Conservation (phyloP, 1,140 invertebrate species). For the Drosophila persimilis region DNA sequence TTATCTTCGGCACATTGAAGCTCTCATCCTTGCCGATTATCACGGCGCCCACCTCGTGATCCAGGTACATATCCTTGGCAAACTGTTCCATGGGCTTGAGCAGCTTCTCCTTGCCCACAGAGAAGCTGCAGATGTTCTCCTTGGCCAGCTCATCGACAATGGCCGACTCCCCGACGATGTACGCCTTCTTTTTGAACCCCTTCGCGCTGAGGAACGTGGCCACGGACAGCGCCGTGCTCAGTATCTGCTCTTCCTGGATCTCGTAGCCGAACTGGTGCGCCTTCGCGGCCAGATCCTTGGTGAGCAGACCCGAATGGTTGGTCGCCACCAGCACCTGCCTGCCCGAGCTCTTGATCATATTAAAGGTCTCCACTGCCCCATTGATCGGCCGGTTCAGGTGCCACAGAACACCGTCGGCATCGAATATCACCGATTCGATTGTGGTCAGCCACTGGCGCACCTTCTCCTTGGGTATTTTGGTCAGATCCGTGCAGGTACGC, state of each 20-base stretch:
- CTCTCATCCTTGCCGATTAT: conserved; percentile 52
- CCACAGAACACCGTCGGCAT: conserved; percentile 68
- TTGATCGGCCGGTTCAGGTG: conserved; percentile 27
- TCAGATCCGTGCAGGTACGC: conserved; percentile 44
- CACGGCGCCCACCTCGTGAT: conserved; percentile 58
- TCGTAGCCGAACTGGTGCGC: conserved; percentile 32
- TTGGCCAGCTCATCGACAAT: conserved; percentile 34
- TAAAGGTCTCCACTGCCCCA: conserved; percentile 44
- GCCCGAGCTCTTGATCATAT: conserved; percentile 20
- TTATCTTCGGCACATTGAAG: conserved; percentile 46
- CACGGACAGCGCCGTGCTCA: conserved; percentile 26
- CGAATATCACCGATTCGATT: conserved; percentile 53
- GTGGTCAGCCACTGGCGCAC: too few species aligned
- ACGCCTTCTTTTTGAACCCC: conserved; percentile 49
- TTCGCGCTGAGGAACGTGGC: conserved; percentile 41
- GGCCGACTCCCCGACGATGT: conserved; percentile 48
- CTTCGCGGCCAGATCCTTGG: conserved; percentile 17
- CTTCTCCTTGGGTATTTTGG: conserved; percentile 41
- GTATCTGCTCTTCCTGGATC: background rate
- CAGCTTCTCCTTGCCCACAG: background rate
- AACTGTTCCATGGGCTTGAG: conserved; percentile 22
- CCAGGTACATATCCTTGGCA: conserved; percentile 22
- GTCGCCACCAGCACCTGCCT: conserved; percentile 30
- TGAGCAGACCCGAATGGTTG: conserved; percentile 31
- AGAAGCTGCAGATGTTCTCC: conserved; percentile 11